These are phyloP conservation scores for Leucosticte australis DNA, from an alignment of 2,113 vertebrate genomes.

Conservation along the genomic window DNA sequence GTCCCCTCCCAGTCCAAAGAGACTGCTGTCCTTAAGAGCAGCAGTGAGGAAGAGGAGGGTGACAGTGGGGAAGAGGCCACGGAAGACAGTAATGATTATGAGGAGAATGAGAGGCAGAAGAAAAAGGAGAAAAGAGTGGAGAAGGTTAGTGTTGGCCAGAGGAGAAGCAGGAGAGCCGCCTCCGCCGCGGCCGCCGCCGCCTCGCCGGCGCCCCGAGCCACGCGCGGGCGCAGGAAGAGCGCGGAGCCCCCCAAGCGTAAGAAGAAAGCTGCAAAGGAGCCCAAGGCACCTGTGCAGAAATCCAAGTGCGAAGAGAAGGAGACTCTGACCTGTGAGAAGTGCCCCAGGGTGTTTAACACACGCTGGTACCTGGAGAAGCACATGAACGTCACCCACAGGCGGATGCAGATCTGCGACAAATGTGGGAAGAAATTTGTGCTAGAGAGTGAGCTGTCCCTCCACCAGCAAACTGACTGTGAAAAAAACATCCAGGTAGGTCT, in stretches of 20 bases:
- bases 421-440: conserved; percentile 98
- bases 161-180: conserved; percentile 78
- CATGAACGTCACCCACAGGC: conserved; percentile 98
- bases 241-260: conserved; percentile 82
- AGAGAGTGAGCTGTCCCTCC: conserved; percentile 97
- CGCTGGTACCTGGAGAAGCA: conserved; percentile 99
- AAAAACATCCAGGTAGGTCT: conserved; percentile 98
- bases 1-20: conserved; percentile 82
- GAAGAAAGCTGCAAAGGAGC: conserved; percentile 79
- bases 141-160: conserved; percentile 69
- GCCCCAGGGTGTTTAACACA: conserved; percentile 96
- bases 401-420: conserved; percentile 99
- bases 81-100: conserved; percentile 77
- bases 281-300: conserved; percentile 77
- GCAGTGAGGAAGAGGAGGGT: conserved; percentile 85
- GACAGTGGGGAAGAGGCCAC: conserved; percentile 81
- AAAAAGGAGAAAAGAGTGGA: conserved; percentile 81
- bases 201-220: conserved; percentile 77
- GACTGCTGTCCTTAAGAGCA: conserved; percentile 82
- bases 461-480: conserved; percentile 99
- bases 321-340: conserved; percentile 96
- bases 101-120: conserved; percentile 83
- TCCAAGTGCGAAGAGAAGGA: conserved; percentile 91
- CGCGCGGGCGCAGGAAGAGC: conserved; percentile 85
- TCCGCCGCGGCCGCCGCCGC: conserved; percentile 69